Percentiles rank a stretch among this genome's conserved stretches.
Conservation (phyloP, 2,888 invertebrate genomes). For the Smittia aterrima region DNA sequence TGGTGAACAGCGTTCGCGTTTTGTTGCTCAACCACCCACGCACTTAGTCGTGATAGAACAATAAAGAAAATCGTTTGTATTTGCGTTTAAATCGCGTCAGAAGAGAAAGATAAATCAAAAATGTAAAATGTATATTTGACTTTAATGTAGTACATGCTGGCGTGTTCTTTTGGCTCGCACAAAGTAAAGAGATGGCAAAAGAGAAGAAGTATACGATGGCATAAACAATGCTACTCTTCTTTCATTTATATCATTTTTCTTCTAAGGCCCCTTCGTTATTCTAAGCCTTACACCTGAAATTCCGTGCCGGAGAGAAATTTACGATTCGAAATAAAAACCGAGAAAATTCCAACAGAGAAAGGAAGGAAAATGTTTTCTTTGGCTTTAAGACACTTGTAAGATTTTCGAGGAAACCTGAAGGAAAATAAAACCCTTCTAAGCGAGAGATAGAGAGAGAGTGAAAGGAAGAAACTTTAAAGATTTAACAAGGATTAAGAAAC, state of each 20-base stretch:
- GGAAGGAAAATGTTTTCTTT: not conserved
- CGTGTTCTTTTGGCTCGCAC: not conserved
- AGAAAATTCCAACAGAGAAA: not conserved
- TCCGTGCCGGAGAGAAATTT: slow-evolving; percentile 1
- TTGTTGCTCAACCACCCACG: not conserved
- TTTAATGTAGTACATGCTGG: slow-evolving; percentile 29
- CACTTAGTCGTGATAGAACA: not conserved
- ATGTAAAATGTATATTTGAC: slow-evolving; percentile 26
- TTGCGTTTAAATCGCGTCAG: slow-evolving; percentile 24
- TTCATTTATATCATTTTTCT: slow-evolving; percentile 5
- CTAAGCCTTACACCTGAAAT: slow-evolving; percentile 20
- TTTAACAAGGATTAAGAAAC: slow-evolving; percentile 17
- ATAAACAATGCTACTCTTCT: slow-evolving; percentile 13
- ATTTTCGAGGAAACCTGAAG: not conserved
- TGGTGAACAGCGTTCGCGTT: not conserved
- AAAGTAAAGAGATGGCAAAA: not conserved
- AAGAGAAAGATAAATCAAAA: slow-evolving; percentile 27
- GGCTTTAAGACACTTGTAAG: slow-evolving; percentile 21
- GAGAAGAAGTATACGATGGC: slow-evolving; percentile 13
- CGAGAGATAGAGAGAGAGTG: not conserved
- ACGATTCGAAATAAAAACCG: slow-evolving; percentile 12
- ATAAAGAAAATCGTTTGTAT: not conserved
- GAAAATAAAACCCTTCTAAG: not conserved
- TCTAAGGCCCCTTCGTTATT: slow-evolving; percentile 2
- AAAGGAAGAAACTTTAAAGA: not conserved